A percentile compares a stretch with the other conserved stretches of the same genome.
phyloP scores from a whole-genome alignment of 1,140 invertebrate genomes.

The Heliothis virescens region DNA sequence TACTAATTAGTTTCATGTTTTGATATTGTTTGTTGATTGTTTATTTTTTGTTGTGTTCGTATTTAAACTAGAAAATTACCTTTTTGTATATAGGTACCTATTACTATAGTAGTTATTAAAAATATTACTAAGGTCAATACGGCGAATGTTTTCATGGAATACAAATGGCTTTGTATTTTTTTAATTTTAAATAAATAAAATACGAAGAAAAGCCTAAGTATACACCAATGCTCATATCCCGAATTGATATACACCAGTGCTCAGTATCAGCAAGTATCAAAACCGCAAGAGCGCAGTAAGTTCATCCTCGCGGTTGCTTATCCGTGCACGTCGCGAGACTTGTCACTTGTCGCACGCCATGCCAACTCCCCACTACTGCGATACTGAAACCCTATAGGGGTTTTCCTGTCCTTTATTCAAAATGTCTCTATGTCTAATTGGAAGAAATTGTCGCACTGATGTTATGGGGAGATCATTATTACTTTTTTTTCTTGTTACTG shows the following conservation, averaged over 20 bases:
- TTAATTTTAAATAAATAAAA: no score
- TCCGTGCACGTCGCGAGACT: conserved; percentile 73
- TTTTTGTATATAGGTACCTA: no score
- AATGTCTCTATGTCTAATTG: conserved; percentile 51
- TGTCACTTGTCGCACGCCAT: conserved; percentile 80
- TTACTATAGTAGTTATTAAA: no score
- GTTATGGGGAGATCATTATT: conserved; percentile 18
- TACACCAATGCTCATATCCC: no score
- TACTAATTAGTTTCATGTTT: conserved; percentile 1
- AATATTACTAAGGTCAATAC: no score
- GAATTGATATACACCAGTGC: no score
- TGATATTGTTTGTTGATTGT: neutral
- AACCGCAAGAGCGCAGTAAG: conserved; percentile 50
- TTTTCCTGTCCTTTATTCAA: conserved; percentile 61
- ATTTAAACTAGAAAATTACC: no score
- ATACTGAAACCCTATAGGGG: conserved; percentile 66
- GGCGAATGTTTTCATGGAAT: no score
- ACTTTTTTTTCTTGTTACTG: neutral
- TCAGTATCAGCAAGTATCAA: conserved; percentile 61
- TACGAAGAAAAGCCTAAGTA: no score
- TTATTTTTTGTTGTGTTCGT: neutral
- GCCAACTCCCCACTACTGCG: conserved; percentile 64
- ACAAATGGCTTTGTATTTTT: no score
- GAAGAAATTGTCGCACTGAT: conserved; percentile 43
- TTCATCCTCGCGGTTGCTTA: conserved; percentile 68